These are phyloP conservation scores for Euzophera pinguis DNA, from an alignment of 2,888 invertebrate species.

Conservation along the genomic window DNA sequence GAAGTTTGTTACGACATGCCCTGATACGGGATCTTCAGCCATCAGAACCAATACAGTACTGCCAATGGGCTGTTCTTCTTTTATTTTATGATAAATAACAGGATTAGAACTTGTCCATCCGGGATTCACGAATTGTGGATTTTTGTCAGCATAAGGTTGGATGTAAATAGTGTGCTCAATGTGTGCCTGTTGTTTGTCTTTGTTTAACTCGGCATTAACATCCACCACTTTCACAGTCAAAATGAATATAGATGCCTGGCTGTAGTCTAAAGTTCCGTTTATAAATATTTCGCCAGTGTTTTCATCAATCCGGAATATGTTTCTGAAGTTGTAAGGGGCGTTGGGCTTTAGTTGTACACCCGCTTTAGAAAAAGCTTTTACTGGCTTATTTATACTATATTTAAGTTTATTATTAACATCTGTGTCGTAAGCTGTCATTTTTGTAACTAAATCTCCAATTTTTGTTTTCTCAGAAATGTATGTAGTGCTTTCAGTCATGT, in stretches of 20 bases:
- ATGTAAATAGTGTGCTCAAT: constrained; percentile 88
- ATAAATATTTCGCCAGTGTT: constrained; percentile 84
- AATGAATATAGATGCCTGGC: constrained; percentile 86
- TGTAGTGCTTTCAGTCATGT: constrained; percentile 81
- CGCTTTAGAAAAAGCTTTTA: constrained; percentile 86
- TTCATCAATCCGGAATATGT: constrained; percentile 84
- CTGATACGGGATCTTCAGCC: constrained; percentile 85
- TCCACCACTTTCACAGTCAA: constrained; percentile 86
- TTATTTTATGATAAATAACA: constrained; percentile 82
- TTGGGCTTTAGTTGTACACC: constrained; percentile 84
- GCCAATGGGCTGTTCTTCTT: constrained; percentile 88
- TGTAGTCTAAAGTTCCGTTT: constrained; percentile 84
- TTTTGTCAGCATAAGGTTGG: constrained; percentile 87
- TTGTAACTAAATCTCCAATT: constrained; percentile 81
- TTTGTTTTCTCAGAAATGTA: constrained; percentile 86
- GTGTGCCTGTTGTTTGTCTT: constrained; percentile 81
- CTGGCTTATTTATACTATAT: constrained; percentile 84
- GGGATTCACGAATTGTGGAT: constrained; percentile 85
- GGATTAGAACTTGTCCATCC: constrained; percentile 87
- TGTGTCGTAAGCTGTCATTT: constrained; percentile 84
- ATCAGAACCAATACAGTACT: constrained; percentile 84
- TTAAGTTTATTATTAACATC: constrained; percentile 84
- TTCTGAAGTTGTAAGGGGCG: constrained; percentile 82
- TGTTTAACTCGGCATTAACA: constrained; percentile 83
- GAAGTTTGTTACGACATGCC: constrained; percentile 81